Evolutionary conservation across 37 sponge, comb jelly and placozoan species (phyloP).

Genomic region (Petrosia ficiformis): DNA sequence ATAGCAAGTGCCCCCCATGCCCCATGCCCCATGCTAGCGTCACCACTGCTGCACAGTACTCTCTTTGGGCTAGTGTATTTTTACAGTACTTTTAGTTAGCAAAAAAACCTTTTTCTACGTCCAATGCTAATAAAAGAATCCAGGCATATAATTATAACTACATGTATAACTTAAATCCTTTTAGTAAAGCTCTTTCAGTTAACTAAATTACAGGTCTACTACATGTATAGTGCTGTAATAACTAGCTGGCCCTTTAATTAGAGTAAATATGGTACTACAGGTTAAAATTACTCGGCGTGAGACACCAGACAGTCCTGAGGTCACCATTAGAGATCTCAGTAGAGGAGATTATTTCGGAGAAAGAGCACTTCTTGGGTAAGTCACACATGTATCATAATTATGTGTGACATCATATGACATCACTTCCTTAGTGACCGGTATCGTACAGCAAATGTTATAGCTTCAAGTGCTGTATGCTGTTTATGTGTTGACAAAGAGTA

Average conservation of each 20-base stretch:
- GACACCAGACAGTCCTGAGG: constrained; percentile 70
- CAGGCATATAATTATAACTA: neutral
- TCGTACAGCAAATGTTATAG: constrained; percentile 94
- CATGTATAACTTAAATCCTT: neutral
- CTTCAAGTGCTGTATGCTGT: constrained; percentile 73
- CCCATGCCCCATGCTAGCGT: no score
- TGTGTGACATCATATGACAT: neutral
- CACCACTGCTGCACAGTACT: no score
- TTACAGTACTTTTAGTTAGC: no score
- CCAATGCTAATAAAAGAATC: no score
- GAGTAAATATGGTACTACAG: no score
- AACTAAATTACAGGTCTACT: neutral
- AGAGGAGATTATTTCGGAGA: constrained; percentile 94
- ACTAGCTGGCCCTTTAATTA: neutral
- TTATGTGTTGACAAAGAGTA: constrained; percentile 90
- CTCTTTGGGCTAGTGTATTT: no score
- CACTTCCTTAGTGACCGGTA: constrained; percentile 57
- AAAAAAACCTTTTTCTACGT: no score
- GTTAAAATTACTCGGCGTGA: constrained; percentile 56
- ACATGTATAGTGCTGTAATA: neutral
- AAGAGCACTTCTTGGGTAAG: constrained; percentile 88
- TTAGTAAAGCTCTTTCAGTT: neutral
- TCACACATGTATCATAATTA: neutral
- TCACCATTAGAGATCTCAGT: constrained; percentile 60
- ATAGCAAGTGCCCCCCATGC: no score